A percentile compares a stretch with the other conserved stretches of the same genome.
phyloP scores from a whole-genome alignment of 2,113 vertebrate species.

The Hucho hucho region DNA sequence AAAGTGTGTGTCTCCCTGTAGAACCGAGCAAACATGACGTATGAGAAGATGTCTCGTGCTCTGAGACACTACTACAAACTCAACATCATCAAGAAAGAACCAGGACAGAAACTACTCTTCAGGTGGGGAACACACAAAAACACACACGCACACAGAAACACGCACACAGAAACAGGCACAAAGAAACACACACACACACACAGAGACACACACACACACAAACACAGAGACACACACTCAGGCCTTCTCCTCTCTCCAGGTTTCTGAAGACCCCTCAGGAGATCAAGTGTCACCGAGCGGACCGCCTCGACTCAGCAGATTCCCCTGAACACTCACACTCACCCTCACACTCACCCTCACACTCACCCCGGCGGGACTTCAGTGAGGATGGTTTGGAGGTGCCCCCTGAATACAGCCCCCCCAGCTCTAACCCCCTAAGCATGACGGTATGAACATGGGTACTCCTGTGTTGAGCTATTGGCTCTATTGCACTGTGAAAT shows the following conservation, averaged over 20 bases:
- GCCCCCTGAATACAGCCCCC: conserved; percentile 64
- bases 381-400: conserved; percentile 70
- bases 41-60: conserved; percentile 92
- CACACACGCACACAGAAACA: too few species aligned
- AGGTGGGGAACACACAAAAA: conserved; percentile 67
- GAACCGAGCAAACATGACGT: conserved; percentile 91
- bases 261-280: conserved; percentile 86
- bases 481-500: too few species aligned
- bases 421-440: conserved; percentile 26
- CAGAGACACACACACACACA: not conserved
- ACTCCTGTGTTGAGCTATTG: too few species aligned
- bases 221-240: not conserved
- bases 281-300: conserved; percentile 61
- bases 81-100: conserved; percentile 91
- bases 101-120: conserved; percentile 87
- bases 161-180: too few species aligned
- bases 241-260: conserved; percentile 49
- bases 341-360: conserved; percentile 3
- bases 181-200: not conserved
- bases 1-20: conserved; percentile 44
- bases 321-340: conserved; percentile 57
- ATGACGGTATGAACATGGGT: too few species aligned
- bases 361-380: conserved; percentile 54
- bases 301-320: conserved; percentile 60
- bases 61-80: conserved; percentile 93